Evolutionary conservation across 1,140 invertebrate species (phyloP).

Genomic region (Uloborus diversus): DNA sequence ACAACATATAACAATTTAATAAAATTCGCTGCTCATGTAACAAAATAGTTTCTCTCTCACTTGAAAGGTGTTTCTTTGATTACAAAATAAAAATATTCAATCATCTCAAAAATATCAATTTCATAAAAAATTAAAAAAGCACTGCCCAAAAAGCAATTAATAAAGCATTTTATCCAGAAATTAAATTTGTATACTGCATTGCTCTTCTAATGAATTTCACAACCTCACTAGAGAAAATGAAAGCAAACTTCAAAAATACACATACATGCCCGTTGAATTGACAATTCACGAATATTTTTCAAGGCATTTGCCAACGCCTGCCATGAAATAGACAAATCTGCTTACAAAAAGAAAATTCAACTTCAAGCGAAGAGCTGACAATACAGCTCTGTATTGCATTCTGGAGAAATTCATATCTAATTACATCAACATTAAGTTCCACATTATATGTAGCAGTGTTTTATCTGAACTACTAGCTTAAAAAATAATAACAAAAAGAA

Average conservation of each 20-base stretch:
- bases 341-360: not conserved
- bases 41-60: no score
- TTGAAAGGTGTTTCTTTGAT: no score
- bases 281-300: conserved; percentile 37
- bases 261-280: conserved; percentile 24
- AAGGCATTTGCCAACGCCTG: conserved; percentile 43
- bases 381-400: not conserved
- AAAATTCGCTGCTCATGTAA: no score
- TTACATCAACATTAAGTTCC: not conserved
- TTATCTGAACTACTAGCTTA: not conserved
- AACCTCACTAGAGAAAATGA: conserved; percentile 37
- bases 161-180: conserved; percentile 14
- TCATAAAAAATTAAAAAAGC: not conserved
- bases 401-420: not conserved
- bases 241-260: conserved; percentile 15
- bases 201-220: conserved; percentile 26
- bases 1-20: no score
- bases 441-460: not conserved
- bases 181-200: conserved; percentile 26
- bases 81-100: no score
- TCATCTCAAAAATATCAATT: not conserved
- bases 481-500: no score
- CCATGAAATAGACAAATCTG: conserved; percentile 48
- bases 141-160: conserved; percentile 38
- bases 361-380: not conserved